Evolutionary conservation across 2,113 vertebrate species (phyloP).

Genomic region (Acrocephalus arundinaceus): DNA sequence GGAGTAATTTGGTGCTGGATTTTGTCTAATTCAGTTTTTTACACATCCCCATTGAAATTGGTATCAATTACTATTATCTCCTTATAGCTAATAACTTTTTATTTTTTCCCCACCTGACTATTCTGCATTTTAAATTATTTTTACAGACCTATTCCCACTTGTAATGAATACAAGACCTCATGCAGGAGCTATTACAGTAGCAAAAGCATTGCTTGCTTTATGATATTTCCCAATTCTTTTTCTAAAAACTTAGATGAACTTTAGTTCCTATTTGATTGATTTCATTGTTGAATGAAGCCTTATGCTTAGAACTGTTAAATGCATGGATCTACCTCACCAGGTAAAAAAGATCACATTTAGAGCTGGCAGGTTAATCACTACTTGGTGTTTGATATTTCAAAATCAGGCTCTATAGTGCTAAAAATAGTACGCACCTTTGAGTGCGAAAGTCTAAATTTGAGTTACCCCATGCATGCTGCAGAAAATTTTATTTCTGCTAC

Average conservation of each 20-base stretch:
- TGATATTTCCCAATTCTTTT: not conserved
- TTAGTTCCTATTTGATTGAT: not conserved
- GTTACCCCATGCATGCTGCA: not conserved
- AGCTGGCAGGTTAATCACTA: not conserved
- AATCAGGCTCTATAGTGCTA: not conserved
- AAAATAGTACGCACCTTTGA: not conserved
- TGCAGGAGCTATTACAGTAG: not conserved
- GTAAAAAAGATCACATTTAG: not conserved
- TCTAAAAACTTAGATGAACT: not conserved
- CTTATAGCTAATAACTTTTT: not conserved
- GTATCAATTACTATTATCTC: not conserved
- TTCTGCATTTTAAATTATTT: not conserved
- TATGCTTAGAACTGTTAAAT: not conserved
- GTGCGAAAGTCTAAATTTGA: not conserved
- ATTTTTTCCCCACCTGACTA: not conserved
- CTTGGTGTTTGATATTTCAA: not conserved
- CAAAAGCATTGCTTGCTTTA: not conserved
- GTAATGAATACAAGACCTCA: not conserved
- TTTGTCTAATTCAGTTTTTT: not conserved
- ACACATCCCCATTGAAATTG: not conserved
- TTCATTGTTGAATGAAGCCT: not conserved
- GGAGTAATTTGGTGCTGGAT: not conserved
- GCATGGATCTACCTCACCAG: not conserved
- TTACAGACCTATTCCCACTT: not conserved
- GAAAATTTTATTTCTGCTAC: not conserved